These are phyloP conservation scores for Falco rusticolus DNA, from an alignment of 2,797 vertebrate species.

Conservation along the genomic window DNA sequence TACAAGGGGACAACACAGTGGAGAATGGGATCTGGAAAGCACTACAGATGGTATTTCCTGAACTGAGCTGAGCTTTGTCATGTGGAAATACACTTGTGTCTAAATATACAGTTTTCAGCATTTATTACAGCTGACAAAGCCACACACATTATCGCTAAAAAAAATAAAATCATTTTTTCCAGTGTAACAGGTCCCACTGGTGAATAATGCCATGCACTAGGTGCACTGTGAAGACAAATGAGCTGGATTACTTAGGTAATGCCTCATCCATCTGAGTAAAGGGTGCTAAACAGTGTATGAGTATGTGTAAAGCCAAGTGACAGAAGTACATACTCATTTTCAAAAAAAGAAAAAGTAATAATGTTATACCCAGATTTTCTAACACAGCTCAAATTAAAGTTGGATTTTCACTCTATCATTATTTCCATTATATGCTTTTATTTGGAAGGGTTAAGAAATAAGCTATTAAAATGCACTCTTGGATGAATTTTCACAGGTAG, in stretches of 20 bases:
- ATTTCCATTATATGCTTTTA: background rate
- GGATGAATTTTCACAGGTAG: conserved; percentile 20
- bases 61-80: background rate
- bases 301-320: conserved; percentile 8
- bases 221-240: conserved; percentile 21
- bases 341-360: background rate
- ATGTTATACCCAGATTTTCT: background rate
- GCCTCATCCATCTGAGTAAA: background rate
- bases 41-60: background rate
- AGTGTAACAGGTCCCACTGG: background rate
- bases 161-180: background rate
- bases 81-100: background rate
- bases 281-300: conserved; percentile 1
- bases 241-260: background rate
- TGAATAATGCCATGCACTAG: background rate
- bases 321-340: conserved; percentile 6
- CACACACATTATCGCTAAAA: background rate
- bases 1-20: rapidly evolving
- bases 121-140: background rate
- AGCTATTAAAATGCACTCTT: conserved; percentile 18
- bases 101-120: background rate
- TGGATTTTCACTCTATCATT: conserved; percentile 30
- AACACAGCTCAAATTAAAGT: conserved; percentile 19
- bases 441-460: conserved; percentile 8
- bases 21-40: background rate